These are phyloP conservation scores for Drosophila ohnishii DNA, from an alignment of 1,140 invertebrate species.

Conservation along the genomic window DNA sequence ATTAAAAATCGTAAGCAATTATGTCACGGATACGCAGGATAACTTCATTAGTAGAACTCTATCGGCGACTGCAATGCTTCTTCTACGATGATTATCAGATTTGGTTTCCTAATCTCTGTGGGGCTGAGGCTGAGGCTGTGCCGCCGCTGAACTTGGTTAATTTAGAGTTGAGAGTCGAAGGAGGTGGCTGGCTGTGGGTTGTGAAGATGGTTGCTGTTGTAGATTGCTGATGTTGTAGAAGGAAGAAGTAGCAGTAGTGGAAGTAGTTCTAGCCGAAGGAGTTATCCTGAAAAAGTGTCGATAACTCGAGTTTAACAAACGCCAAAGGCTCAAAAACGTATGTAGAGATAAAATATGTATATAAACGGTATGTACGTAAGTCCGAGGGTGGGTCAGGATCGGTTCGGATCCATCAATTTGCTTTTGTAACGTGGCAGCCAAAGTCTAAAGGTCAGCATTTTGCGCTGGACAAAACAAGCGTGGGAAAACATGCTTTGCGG, in stretches of 20 bases:
- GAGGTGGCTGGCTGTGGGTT: slow-evolving; percentile 63
- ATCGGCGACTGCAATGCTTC: slow-evolving; percentile 46
- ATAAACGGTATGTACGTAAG: not conserved
- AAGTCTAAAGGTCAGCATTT: slow-evolving; percentile 11
- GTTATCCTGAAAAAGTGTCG: slow-evolving; percentile 67
- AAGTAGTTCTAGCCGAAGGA: slow-evolving; percentile 63
- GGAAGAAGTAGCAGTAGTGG: slow-evolving; percentile 65
- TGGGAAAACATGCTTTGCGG: no score
- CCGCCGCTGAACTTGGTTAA: slow-evolving; percentile 44
- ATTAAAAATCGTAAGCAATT: slow-evolving; percentile 14
- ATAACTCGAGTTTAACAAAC: slow-evolving; percentile 60
- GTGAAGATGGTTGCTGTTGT: slow-evolving; percentile 64
- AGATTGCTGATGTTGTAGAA: slow-evolving; percentile 65
- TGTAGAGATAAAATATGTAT: slow-evolving; percentile 22
- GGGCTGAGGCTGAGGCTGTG: slow-evolving; percentile 23
- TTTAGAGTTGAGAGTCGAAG: slow-evolving; percentile 61
- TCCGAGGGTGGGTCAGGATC: not conserved
- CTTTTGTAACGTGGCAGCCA: not conserved
- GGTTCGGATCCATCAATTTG: not conserved
- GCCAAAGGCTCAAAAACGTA: slow-evolving; percentile 26
- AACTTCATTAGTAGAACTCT: slow-evolving; percentile 46
- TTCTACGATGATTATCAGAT: slow-evolving; percentile 34
- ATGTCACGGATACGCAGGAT: slow-evolving; percentile 33
- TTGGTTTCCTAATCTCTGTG: slow-evolving; percentile 43
- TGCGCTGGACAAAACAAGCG: not conserved